Evolutionary conservation across 2,888 invertebrate genomes (phyloP).

Genomic region (Yponomeuta plumbellus): DNA sequence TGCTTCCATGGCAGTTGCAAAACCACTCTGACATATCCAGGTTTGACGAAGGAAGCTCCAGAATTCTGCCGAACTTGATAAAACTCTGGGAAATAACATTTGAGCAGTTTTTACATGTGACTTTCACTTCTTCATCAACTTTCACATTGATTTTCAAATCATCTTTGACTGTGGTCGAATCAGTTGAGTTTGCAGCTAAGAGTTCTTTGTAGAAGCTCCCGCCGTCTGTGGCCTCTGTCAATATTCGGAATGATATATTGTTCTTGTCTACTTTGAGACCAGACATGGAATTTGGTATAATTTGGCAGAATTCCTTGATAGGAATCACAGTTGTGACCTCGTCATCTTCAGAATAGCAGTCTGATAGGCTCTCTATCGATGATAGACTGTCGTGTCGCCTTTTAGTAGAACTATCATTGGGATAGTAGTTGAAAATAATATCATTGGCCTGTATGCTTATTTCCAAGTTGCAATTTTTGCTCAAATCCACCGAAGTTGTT

Average conservation of each 20-base stretch:
- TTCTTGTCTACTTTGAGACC: constrained; percentile 66
- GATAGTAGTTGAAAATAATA: constrained; percentile 62
- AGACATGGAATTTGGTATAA: constrained; percentile 71
- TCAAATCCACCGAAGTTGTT: constrained; percentile 60
- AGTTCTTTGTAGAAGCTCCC: constrained; percentile 69
- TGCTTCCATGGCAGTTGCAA: constrained; percentile 72
- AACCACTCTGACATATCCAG: constrained; percentile 81
- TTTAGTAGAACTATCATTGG: constrained; percentile 36
- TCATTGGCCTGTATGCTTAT: constrained; percentile 65
- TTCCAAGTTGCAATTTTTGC: constrained; percentile 61
- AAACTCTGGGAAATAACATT: constrained; percentile 63
- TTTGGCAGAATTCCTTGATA: constrained; percentile 56
- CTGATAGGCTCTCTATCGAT: constrained; percentile 67
- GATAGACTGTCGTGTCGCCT: constrained; percentile 59
- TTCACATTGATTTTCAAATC: constrained; percentile 44
- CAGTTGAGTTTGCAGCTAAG: constrained; percentile 34
- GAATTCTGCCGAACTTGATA: constrained; percentile 73
- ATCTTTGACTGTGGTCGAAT: background rate
- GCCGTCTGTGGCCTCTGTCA: constrained; percentile 63
- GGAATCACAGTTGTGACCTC: constrained; percentile 52
- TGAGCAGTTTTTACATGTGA: constrained; percentile 58
- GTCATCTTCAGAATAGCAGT: constrained; percentile 63
- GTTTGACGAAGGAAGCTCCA: constrained; percentile 78
- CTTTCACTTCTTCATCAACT: constrained; percentile 41
- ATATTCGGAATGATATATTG: constrained; percentile 64